Evolutionary conservation across 2,888 invertebrate genomes (phyloP).

Genomic region (Eupithecia exiguata): DNA sequence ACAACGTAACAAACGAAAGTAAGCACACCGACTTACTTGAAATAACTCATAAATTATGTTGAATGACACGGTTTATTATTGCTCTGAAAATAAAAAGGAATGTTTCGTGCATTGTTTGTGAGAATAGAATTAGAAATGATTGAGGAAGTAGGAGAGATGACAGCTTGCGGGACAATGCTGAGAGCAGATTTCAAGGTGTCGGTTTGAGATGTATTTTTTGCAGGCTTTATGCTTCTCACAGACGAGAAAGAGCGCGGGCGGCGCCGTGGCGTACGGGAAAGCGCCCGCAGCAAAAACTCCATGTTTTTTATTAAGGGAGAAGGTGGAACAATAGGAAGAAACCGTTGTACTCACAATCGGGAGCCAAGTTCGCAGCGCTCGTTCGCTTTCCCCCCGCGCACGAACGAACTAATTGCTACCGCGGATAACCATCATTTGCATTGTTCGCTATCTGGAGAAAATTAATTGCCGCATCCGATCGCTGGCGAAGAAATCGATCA

Average conservation of each 20-base stretch:
- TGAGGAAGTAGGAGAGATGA: conserved; percentile 42
- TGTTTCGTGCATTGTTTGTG: conserved; percentile 26
- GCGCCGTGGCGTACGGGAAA: conserved; percentile 64
- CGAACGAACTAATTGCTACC: conserved; percentile 66
- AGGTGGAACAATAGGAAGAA: conserved; percentile 78
- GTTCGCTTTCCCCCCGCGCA: conserved; percentile 75
- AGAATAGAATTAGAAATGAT: conserved; percentile 31
- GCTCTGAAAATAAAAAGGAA: conserved; percentile 2
- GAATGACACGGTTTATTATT: conserved; percentile 26
- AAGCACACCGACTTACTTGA: not conserved
- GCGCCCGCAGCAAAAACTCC: conserved; percentile 58
- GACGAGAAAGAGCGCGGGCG: conserved; percentile 28
- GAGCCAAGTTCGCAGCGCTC: conserved; percentile 64
- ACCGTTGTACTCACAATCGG: conserved; percentile 71
- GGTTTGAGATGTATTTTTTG: conserved; percentile 51
- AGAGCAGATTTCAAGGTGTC: conserved; percentile 58
- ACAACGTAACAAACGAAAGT: conserved; percentile 49
- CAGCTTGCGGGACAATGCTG: conserved; percentile 52
- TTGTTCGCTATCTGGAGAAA: conserved; percentile 77
- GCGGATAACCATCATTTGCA: conserved; percentile 79
- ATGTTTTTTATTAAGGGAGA: conserved; percentile 60
- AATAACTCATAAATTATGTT: conserved; percentile 14
- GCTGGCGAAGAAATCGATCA: conserved; percentile 63
- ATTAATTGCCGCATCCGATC: conserved; percentile 73
- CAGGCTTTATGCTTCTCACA: conserved; percentile 56